Base-by-base conservation (phyloP, 2,113 vertebrate species). In the Isichthys henryi region DNA sequence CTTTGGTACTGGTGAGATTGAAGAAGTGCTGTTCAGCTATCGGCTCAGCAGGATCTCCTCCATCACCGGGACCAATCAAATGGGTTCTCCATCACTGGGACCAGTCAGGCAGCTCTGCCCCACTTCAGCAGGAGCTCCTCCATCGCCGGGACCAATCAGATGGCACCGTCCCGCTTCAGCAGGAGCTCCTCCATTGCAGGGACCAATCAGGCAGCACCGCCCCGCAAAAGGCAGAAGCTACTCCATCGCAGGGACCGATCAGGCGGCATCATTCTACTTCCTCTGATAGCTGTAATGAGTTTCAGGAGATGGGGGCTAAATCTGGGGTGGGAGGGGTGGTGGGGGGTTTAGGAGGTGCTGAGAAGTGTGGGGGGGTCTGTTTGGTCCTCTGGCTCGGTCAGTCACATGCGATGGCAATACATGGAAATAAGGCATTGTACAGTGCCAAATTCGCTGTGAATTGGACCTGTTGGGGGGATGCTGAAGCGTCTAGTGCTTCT, bases 331-430 rank as follows among this genome's bases (percentile, higher is more conserved):
- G 70, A 39, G 2, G 31, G 31, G 66, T 74, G 9, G 10, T 74
- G 70, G 35, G 70, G 70, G 15, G 3, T 43, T 39, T 8, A 17
- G 31, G 13, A 80, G 74, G 35, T 80, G 74, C 15, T 80, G 31
- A 80, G 74, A 43, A 80, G 74, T 80, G 74, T 39, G 74, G 31
- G 4, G 13, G 13, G 5, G n/a, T 70, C 15, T 6, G 35, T 80
- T 80, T 80, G 74, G 35, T 17, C 35, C 74, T 90, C 70, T 89
- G 74, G 74, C 74, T 77, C 5, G 3, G 74, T 80, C 74, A 80
- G 19, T n/a, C 1, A 27, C 19, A 23, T 49, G 21, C 0, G 9
- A 3, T 7, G 19, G 82, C 43, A 0, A 77, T 50, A 48, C n/a
- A 27, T 35, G 15, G 13, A 49, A 86, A 87, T 58, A 13, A 80